These are phyloP conservation scores for Rhinopomastus cyanomelas DNA, from an alignment of 2,113 vertebrate genomes.

Conservation along the genomic window DNA sequence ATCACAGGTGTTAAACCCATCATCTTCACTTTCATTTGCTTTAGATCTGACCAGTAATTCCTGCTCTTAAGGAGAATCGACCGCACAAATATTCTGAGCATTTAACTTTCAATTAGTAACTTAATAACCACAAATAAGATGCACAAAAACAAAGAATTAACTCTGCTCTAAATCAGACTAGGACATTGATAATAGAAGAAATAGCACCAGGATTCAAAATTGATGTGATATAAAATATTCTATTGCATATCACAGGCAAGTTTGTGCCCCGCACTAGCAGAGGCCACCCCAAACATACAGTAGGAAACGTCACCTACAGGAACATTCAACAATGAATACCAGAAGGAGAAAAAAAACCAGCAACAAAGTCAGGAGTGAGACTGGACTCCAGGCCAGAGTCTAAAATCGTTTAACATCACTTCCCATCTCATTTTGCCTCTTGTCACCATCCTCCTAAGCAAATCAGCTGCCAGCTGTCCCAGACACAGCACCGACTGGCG, in stretches of 20 bases:
- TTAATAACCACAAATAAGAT: conserved; percentile 9
- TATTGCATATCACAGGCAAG: neutral
- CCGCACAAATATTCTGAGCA: too few species aligned
- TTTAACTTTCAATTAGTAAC: neutral
- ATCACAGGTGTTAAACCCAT: too few species aligned
- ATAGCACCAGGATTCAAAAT: neutral
- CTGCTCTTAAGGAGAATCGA: too few species aligned
- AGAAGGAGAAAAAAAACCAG: neutral
- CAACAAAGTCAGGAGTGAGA: neutral
- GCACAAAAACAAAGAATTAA: neutral
- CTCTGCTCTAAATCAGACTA: too few species aligned
- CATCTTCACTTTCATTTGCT: neutral
- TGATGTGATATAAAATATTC: neutral
- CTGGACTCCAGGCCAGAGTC: neutral
- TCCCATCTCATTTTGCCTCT: neutral
- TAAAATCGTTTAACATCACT: neutral
- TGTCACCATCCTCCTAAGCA: neutral
- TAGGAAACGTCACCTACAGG: neutral
- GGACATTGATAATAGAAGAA: neutral
- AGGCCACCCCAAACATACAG: neutral
- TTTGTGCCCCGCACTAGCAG: neutral
- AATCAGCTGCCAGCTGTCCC: neutral
- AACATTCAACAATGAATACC: neutral
- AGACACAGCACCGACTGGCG: neutral
- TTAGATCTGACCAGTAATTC: too few species aligned